phyloP scores from a whole-genome alignment of 2,888 invertebrate genomes.

The Augochlorella aurata region DNA sequence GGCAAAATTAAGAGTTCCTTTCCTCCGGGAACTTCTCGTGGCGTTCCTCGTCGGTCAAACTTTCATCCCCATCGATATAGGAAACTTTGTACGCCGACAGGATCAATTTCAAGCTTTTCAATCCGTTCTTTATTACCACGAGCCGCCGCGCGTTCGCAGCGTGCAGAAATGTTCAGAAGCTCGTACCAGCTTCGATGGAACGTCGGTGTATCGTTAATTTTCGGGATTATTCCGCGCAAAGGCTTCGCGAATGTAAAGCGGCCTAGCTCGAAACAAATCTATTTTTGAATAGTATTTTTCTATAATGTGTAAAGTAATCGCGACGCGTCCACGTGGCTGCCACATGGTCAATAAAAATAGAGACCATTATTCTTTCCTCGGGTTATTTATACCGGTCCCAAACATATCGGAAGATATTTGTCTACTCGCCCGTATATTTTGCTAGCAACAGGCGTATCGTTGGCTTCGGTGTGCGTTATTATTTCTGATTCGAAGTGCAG shows the following conservation, averaged over 20 bases:
- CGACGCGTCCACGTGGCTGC: not conserved
- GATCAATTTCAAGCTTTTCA: not conserved
- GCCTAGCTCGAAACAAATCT: not conserved
- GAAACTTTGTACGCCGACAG: not conserved
- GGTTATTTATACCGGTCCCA: slow-evolving; percentile 21
- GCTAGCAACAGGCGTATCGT: not conserved
- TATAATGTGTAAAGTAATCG: not conserved
- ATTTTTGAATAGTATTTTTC: not conserved
- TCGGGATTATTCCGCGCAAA: too few species aligned
- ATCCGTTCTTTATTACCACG: not conserved
- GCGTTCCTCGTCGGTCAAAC: not conserved
- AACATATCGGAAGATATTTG: not conserved
- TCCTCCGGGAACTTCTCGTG: not conserved
- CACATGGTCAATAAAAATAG: slow-evolving; percentile 3
- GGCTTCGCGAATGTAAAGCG: not conserved
- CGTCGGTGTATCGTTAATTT: not conserved
- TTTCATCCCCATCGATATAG: not conserved
- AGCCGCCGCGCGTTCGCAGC: not conserved
- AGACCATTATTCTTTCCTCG: not conserved
- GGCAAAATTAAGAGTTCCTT: slow-evolving; percentile 23
- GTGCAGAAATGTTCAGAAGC: not conserved
- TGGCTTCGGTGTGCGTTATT: not conserved
- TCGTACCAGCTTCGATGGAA: not conserved
- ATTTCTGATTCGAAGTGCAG: not conserved
- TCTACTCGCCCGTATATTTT: not conserved